Evolutionary conservation across 2,797 vertebrate species (phyloP).

Genomic region (Lagodon rhomboides): DNA sequence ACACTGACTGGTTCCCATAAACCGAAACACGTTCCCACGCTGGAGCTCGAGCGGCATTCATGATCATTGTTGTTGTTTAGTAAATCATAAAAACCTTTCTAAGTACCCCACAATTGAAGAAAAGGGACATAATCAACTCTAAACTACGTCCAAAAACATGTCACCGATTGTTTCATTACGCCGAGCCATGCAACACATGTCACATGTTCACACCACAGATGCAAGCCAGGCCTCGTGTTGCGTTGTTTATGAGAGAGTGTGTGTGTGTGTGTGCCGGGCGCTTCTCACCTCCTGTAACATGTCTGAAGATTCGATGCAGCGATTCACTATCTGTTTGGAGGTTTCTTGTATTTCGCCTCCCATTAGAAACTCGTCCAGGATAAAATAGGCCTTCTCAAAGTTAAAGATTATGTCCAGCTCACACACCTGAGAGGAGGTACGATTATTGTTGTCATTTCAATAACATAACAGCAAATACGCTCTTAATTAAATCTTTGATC

Average conservation of each 20-base stretch:
- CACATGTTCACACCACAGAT: constrained; percentile 37
- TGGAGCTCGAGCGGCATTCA: constrained; percentile 29
- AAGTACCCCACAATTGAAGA: constrained; percentile 13
- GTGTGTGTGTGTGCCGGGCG: background rate
- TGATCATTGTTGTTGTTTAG: background rate
- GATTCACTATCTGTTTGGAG: constrained; percentile 93
- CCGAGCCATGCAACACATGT: constrained; percentile 52
- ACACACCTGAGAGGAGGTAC: constrained; percentile 88
- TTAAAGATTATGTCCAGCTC: constrained; percentile 99
- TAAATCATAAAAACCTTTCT: background rate
- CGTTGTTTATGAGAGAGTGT: background rate
- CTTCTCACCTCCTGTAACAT: constrained; percentile 97
- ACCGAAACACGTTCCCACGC: constrained; percentile 23
- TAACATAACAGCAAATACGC: background rate
- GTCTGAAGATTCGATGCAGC: constrained; percentile 94
- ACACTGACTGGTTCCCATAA: constrained; percentile 43
- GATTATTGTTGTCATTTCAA: background rate
- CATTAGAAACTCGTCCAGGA: constrained; percentile 97
- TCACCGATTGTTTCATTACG: constrained; percentile 19
- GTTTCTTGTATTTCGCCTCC: constrained; percentile 98
- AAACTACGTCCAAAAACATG: constrained; percentile 22
- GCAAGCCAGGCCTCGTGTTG: constrained; percentile 5
- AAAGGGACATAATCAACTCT: background rate
- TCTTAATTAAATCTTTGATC: background rate
- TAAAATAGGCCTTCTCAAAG: constrained; percentile 99